Conservation (phyloP, 1,140 invertebrate genomes). For the Pseudomyrmex dendroicus region DNA sequence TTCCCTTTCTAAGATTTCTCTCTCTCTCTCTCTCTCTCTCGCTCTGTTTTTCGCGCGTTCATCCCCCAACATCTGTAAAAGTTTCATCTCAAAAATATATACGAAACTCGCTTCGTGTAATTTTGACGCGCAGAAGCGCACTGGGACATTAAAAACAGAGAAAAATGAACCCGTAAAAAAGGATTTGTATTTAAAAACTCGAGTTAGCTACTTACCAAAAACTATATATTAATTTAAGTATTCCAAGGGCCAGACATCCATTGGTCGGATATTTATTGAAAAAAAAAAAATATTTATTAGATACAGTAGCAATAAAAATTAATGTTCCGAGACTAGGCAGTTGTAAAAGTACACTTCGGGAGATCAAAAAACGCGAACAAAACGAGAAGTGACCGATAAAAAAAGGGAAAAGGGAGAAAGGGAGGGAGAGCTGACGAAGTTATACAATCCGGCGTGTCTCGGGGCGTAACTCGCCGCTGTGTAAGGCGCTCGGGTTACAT, state of each 20-base stretch:
- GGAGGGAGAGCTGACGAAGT: slow-evolving; percentile 46
- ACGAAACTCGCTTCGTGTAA: neutral
- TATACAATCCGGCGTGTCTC: slow-evolving; percentile 61
- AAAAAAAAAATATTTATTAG: neutral
- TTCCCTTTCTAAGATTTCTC: slow-evolving; percentile 23
- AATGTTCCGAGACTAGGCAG: neutral
- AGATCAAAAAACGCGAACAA: slow-evolving; percentile 25
- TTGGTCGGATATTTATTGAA: neutral
- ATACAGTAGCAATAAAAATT: neutral
- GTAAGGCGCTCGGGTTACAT: slow-evolving; percentile 67
- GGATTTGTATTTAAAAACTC: no score
- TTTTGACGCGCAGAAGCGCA: neutral
- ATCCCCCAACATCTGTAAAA: neutral
- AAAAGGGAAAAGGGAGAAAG: neutral
- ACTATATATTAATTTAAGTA: no score
- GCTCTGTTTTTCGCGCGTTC: neutral
- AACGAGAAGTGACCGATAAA: slow-evolving; percentile 40
- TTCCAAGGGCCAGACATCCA: no score
- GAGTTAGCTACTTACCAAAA: no score
- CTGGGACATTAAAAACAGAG: no score
- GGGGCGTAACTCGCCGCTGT: slow-evolving; percentile 62
- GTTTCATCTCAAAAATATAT: neutral
- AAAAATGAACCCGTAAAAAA: no score
- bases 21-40: neutral
- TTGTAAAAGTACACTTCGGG: neutral